Evolutionary conservation across 2,113 vertebrate species (phyloP).

Genomic region (Guaruba guarouba): DNA sequence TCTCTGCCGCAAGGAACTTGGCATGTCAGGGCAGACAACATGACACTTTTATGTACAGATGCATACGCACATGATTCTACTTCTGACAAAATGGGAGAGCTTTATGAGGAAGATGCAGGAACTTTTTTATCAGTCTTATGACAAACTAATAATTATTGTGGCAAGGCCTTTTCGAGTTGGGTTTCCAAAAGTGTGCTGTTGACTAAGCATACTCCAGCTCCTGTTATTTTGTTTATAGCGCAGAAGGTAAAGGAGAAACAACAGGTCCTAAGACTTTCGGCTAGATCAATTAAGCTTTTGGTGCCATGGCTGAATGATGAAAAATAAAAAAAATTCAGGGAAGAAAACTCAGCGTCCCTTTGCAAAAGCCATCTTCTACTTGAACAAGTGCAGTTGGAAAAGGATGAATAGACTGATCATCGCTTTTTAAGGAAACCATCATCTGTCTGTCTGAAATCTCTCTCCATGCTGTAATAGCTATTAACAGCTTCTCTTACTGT

Average conservation of each 20-base stretch:
- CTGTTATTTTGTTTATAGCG: not conserved
- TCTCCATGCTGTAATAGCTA: slow-evolving; percentile 18
- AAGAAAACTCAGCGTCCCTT: not conserved
- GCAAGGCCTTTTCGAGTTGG: not conserved
- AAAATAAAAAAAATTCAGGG: rapidly evolving
- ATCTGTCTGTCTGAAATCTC: slow-evolving; percentile 42
- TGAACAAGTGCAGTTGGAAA: slow-evolving; percentile 26
- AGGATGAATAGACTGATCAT: not conserved
- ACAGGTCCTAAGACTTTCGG: not conserved
- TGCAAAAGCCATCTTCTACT: not conserved
- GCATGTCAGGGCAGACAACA: not conserved
- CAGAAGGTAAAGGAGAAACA: not conserved
- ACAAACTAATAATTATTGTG: not conserved
- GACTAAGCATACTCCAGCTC: not conserved
- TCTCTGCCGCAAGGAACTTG: not conserved
- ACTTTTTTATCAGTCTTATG: not conserved
- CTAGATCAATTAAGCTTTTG: not conserved
- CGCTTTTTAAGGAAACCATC: slow-evolving; percentile 40
- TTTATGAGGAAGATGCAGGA: not conserved
- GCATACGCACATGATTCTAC: not conserved
- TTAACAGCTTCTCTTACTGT: slow-evolving; percentile 31
- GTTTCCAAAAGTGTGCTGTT: not conserved
- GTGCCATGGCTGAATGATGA: not conserved
- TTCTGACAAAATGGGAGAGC: not conserved
- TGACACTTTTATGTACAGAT: not conserved